Base-by-base conservation (phyloP, 2,888 invertebrate species). In the Caenorhabditis sulstoni region DNA sequence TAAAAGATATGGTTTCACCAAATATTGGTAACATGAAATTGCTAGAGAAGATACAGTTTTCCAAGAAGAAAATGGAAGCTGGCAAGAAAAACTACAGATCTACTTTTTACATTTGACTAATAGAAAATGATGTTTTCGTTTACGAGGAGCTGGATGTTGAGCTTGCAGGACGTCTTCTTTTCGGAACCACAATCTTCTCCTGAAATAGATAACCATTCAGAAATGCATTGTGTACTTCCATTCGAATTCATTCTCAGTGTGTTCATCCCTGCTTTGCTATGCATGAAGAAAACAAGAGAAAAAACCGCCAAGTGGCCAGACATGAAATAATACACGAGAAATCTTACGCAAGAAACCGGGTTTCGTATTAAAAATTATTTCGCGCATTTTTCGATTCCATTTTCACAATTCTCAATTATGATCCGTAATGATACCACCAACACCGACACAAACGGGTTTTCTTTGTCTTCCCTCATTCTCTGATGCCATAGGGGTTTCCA, bases 171-270 rank as follows among this genome's bases (percentile, higher is more conserved):
- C 79, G 66, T 58, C 79, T 61, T 62, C 79, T 49, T 50, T 73
- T 79, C 12, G 79, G 67, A 0, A 79, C 73, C 44, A 79, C 67
- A 14, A 79, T 79, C 41, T 79, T 79, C 9, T 73, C 73, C 79
- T 79, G 79, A 8, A 73, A 77, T 18, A 22, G 12, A 20, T 7
- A 20, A 37, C 5, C 8, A 37, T 35, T 18, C 20, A 14, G 29
- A 45, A 52, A 41, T 39, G 16, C 16, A 39, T 41, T 18, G n/a
- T 9, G 14, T 14, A 11, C 29, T 44, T 18, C 22, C 20, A n/a
- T n/a, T n/a, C 8, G 4, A 57, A 74, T 58, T 16, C 52, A 44
- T 45, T 52, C 35, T 41, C 12, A 23, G 49, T 58, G 58, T 16
- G 45, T 52, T 66, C 50, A 37, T 68, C 57, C 62, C 62, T 67